Evolutionary conservation across 2,797 vertebrate species (phyloP).

Genomic region (Leptatherina wallacei): DNA sequence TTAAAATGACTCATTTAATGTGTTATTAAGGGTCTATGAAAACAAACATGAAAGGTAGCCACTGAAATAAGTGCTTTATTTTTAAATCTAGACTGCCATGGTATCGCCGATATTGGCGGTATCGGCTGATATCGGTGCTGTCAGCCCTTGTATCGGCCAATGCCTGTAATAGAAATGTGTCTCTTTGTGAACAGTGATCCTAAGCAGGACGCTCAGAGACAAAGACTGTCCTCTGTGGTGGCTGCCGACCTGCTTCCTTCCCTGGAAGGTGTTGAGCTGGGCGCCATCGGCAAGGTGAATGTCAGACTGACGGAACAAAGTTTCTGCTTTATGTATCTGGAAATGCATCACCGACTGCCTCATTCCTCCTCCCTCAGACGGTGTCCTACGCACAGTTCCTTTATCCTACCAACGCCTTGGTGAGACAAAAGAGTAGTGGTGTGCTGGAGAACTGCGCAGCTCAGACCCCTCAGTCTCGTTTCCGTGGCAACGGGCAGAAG

Average conservation of each 20-base stretch:
- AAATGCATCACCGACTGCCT: not conserved
- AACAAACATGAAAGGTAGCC: too few species aligned
- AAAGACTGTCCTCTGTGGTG: constrained; percentile 91
- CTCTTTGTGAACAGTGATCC: constrained; percentile 84
- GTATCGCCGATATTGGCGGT: too few species aligned
- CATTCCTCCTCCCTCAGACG: constrained; percentile 78
- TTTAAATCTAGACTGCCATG: too few species aligned
- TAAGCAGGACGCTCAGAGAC: constrained; percentile 91
- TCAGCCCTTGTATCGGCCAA: too few species aligned
- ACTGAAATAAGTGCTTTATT: too few species aligned
- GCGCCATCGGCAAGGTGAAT: constrained; percentile 91
- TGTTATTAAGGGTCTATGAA: too few species aligned
- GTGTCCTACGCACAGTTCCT: constrained; percentile 96
- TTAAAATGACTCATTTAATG: too few species aligned
- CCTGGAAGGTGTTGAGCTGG: constrained; percentile 93
- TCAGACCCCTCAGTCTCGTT: constrained; percentile 75
- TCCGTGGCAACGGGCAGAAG: constrained; percentile 80
- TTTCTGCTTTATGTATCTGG: not conserved
- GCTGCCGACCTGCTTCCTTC: constrained; percentile 88
- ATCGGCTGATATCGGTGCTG: too few species aligned
- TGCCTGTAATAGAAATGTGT: constrained; percentile 20
- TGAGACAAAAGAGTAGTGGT: constrained; percentile 85
- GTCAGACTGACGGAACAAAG: not conserved
- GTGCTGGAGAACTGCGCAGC: constrained; percentile 71
- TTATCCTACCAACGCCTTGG: constrained; percentile 93